Conservation (phyloP, 92 coral and sea anemone species). For the Ricordea florida region DNA sequence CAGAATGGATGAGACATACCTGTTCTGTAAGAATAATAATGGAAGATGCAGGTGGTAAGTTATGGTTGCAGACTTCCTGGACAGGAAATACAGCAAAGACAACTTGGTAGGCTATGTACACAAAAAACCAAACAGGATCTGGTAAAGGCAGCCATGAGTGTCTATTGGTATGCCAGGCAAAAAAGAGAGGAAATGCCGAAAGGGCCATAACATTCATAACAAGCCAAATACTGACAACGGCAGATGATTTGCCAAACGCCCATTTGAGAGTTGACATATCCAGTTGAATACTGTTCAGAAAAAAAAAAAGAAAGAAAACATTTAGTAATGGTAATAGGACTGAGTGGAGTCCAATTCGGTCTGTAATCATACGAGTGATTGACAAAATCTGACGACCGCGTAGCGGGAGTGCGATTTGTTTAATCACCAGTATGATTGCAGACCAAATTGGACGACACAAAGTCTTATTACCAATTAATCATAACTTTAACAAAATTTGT, state of each 20-base stretch:
- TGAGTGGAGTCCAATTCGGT: not conserved
- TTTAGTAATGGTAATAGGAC: not conserved
- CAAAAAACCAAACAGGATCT: constrained; percentile 63
- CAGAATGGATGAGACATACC: too few species aligned
- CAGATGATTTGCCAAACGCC: constrained; percentile 95
- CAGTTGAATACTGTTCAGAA: constrained; percentile 62
- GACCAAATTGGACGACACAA: too few species aligned
- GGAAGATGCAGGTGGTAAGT: constrained; percentile 95
- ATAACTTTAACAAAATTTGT: too few species aligned
- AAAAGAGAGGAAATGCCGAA: constrained; percentile 80
- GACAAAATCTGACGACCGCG: too few species aligned
- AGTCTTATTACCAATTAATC: too few species aligned
- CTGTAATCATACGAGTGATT: too few species aligned
- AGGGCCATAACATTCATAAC: constrained; percentile 84
- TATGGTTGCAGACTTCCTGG: constrained; percentile 71
- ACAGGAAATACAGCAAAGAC: constrained; percentile 81
- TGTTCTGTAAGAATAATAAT: constrained; percentile 87
- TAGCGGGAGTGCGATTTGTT: too few species aligned
- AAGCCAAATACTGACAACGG: constrained; percentile 86
- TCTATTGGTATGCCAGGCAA: constrained; percentile 75
- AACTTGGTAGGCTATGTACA: constrained; percentile 56
- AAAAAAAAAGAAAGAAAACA: not conserved
- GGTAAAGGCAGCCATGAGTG: constrained; percentile 66
- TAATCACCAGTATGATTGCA: too few species aligned
- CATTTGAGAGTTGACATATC: constrained; percentile 77